Evolutionary conservation across 2,797 vertebrate genomes (phyloP), one percentile per base, ranked within the genome.

Genomic region (Melanotaenia maccullochi): DNA sequence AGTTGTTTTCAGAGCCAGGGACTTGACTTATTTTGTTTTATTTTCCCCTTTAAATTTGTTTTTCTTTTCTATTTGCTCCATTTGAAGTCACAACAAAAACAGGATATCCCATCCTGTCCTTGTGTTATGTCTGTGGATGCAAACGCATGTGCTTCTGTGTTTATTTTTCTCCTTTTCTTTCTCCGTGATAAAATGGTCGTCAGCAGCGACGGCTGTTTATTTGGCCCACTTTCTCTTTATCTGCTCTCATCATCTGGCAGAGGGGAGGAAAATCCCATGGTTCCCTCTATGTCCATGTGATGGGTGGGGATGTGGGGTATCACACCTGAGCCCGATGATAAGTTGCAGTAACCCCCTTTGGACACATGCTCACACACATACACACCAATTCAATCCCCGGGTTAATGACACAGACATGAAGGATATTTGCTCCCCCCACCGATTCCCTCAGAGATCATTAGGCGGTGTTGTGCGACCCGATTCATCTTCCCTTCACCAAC

Each of bases 151-250:
- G 83, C 63, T 24, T 76, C 51, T 61, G 65, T 75, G 73, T 82
- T 75, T 76, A 55, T 68, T 51, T 71, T 16, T 66, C 57, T 71
- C 68, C 13, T 33, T 44, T 61, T 64, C 38, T 78, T 52, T 79
- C 28, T 69, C 64, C 80, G 76, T 90, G 85, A 91, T 87, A 87
- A 91, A 90, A 90, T 42, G 72, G 76, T 66, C 83, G 85, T 83
- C 83, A 68, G 87, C 86, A 81, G 88, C 64, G 35, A 72, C 65
- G 81, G 72, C 87, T 92, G 92, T 93, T 94, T 92, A 85, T 91
- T 87, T 93, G 93, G 86, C 93, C 93, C 92, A 93, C 85, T 93
- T 94, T 92, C 84, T 57, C 73, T 79, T 69, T 91, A 90, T 91
- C 86, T 81, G 87, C 80, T 84, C 85, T 74, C 87, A 87, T 93